Evolutionary conservation across 2,797 vertebrate genomes (phyloP), one percentile per base, ranked within the genome.

Genomic region (Australoheros facetus): DNA sequence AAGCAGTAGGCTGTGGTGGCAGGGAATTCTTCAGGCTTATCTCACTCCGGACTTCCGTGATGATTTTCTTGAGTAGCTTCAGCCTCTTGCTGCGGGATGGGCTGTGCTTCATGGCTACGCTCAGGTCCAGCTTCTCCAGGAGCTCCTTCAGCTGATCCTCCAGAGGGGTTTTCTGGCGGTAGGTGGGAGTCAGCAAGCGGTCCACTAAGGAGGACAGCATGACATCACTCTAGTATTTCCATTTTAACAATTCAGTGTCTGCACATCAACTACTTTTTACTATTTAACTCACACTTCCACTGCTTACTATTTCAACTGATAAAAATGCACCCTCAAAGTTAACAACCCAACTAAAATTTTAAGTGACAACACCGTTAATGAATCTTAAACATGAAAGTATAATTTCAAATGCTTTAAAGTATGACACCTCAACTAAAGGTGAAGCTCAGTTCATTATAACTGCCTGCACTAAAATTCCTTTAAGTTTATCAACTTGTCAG

Each of bases 71-170:
- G 71, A 99, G 94, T 64, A 99, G 91, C 87, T 99, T 99, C 85
- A 98, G 96, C 77, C 98, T 96, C 93, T 98, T 99, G 93, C 97
- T 99, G 87, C 98, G 95, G 3, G 98, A 99, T 19, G 97, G 97
- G 69, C 98, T 98, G 89, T 97, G 96, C 92, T 98, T 99, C 98
- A 99, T 98, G 78, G 97, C 95, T 53, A 94, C 96, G 62, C 97
- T 98, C 77, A 97, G 94, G 95, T 99, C 98, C 88, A 99, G 94
- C 89, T 96, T 98, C 90, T 99, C 97, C 91, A 99, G 93, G 72
- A 99, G 94, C 86, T 97, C 96, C 89, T 94, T 95, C 78, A 99
- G 95, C 93, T 99, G 98, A 71, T 97, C 96, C 92, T 98, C 97
- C 89, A 97, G 95, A 45, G 96, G 92, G 92, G 97, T 97, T 88